phyloP scores from a whole-genome alignment of 1,140 invertebrate genomes.

The Eriocheir sinensis region DNA sequence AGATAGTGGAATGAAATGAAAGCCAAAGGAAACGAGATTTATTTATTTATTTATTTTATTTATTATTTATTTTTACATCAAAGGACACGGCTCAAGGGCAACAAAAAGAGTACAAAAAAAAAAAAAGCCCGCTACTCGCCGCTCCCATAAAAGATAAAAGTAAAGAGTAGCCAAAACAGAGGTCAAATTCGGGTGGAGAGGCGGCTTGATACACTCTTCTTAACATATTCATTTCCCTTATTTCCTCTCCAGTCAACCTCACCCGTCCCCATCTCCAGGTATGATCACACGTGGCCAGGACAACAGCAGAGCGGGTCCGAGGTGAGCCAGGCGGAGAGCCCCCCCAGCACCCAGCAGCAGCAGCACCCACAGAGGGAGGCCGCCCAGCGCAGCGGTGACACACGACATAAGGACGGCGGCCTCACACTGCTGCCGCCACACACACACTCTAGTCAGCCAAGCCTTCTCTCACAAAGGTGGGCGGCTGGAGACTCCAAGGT shows the following conservation, averaged over 20 bases:
- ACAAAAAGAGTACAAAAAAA: too few relatives aligned
- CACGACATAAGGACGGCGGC: background rate
- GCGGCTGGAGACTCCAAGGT: too few relatives aligned
- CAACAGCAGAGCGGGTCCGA: constrained; percentile 46
- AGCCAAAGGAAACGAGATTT: background rate
- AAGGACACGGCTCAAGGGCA: too few relatives aligned
- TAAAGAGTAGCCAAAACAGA: too few relatives aligned
- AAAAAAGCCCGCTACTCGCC: too few relatives aligned
- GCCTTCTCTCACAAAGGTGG: constrained; percentile 48
- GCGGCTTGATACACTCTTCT: background rate
- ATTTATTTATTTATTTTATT: background rate
- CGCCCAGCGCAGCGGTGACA: background rate
- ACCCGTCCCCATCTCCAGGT: constrained; percentile 31
- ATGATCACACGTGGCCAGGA: constrained; percentile 63
- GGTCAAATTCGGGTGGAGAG: too few relatives aligned
- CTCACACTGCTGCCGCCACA: constrained; percentile 7
- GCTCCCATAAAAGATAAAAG: too few relatives aligned
- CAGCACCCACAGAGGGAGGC: too few relatives aligned
- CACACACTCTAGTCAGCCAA: constrained; percentile 71
- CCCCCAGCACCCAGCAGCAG: background rate
- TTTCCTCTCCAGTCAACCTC: background rate
- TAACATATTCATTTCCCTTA: background rate
- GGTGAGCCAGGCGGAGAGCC: constrained; percentile 10
- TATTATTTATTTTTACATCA: too few relatives aligned
- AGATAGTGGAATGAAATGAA: background rate